phyloP scores from a whole-genome alignment of 1,140 invertebrate species.

The Ceratosolen solmsi region DNA sequence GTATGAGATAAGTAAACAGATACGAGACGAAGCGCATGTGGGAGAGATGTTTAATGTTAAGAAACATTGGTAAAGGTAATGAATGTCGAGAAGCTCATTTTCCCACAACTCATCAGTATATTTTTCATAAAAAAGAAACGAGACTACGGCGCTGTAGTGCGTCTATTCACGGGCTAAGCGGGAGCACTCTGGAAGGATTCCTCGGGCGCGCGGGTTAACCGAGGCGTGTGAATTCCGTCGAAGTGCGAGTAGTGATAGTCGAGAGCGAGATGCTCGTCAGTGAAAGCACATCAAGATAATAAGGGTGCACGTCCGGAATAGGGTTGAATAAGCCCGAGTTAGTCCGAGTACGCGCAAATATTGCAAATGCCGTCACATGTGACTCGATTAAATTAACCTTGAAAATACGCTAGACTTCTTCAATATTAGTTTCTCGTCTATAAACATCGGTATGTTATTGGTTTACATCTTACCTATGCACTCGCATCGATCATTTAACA shows the following conservation, averaged over 20 bases:
- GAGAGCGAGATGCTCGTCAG: neutral
- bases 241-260: neutral
- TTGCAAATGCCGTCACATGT: neutral
- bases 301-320: neutral
- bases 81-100: neutral
- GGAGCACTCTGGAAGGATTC: neutral
- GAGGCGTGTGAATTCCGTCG: constrained; percentile 19
- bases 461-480: neutral
- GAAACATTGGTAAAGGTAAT: neutral
- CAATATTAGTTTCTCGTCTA: constrained; percentile 24
- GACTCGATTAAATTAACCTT: neutral
- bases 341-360: neutral
- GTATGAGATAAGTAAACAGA: neutral
- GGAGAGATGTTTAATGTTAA: neutral
- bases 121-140: neutral
- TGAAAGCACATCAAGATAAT: constrained; percentile 31
- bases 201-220: neutral
- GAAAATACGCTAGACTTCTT: neutral
- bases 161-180: neutral
- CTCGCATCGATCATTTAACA: constrained; percentile 13
- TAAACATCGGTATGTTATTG: neutral
- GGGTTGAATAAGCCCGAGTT: neutral
- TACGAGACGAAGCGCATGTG: neutral
- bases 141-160: neutral
- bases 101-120: neutral